phyloP scores from a whole-genome alignment of 2,888 invertebrate genomes.

The Abscondita cerata region DNA sequence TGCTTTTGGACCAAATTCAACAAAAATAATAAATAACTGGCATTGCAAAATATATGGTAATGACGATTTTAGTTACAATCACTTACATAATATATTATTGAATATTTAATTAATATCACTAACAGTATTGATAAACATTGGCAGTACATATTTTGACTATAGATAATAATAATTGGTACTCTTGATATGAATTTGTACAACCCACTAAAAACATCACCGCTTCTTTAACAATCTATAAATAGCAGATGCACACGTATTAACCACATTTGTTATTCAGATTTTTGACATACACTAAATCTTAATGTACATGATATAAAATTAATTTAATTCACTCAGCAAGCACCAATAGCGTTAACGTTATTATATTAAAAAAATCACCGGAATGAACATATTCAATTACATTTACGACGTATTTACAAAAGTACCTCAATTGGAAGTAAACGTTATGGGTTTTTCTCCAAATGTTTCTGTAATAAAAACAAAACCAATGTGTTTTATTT shows the following conservation, averaged over 20 bases:
- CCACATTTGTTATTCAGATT: not conserved
- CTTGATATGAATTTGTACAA: constrained; percentile 34
- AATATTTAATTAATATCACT: constrained; percentile 22
- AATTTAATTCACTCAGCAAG: constrained; percentile 24
- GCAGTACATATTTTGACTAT: constrained; percentile 33
- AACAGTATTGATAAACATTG: constrained; percentile 32
- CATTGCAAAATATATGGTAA: not conserved
- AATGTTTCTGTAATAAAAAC: constrained; percentile 40
- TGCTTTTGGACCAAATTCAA: too few species aligned
- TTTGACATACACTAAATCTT: constrained; percentile 8
- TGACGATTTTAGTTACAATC: too few species aligned
- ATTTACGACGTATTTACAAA: constrained; percentile 35
- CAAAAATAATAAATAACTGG: not conserved
- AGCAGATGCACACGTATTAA: not conserved
- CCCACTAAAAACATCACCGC: constrained; percentile 12
- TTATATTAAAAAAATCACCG: constrained; percentile 21
- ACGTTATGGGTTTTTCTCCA: constrained; percentile 42
- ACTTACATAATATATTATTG: not conserved
- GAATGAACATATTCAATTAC: constrained; percentile 22
- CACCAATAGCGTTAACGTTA: constrained; percentile 26
- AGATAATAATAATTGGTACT: constrained; percentile 32
- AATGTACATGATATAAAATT: constrained; percentile 16
- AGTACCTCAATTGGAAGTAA: constrained; percentile 41
- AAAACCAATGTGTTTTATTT: not conserved
- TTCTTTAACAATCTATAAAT: constrained; percentile 8